A percentile compares a stretch with the other conserved stretches of the same genome.
Evolutionary conservation across 2,888 invertebrate species (phyloP).

Genomic region (Barypeithes pellucidus): DNA sequence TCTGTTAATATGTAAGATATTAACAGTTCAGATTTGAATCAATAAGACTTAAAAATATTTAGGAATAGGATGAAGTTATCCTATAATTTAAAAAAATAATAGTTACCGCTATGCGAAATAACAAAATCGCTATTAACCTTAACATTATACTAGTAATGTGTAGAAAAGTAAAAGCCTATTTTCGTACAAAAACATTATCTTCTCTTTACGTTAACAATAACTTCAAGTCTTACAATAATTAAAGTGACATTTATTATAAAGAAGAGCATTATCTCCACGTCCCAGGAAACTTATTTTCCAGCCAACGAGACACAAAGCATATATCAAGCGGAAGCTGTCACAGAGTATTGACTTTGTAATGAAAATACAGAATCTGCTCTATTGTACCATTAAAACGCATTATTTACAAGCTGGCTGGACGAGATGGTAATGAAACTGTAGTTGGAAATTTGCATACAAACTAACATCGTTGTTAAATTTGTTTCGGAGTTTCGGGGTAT

Average conservation of each 20-base stretch:
- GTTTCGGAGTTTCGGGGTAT: not conserved
- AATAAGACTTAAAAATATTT: no score
- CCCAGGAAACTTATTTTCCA: conserved; percentile 29
- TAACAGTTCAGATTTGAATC: no score
- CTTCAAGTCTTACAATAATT: conserved; percentile 25
- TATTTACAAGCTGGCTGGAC: conserved; percentile 4
- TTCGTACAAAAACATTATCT: conserved; percentile 10
- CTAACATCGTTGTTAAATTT: not conserved
- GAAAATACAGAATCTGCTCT: conserved; percentile 26
- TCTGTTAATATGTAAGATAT: no score
- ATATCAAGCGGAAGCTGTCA: conserved; percentile 29
- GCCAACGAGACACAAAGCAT: conserved; percentile 23
- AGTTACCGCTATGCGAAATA: no score
- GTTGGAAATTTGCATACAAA: conserved; percentile 14
- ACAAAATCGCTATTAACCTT: no score
- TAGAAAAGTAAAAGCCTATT: not conserved
- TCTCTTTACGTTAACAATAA: conserved; percentile 8
- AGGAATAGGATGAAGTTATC: no score
- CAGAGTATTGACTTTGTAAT: conserved; percentile 24
- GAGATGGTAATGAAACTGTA: conserved; percentile 3
- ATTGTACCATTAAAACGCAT: conserved; percentile 25
- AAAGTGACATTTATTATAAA: conserved; percentile 24
- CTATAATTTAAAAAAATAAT: no score
- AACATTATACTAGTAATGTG: not conserved
- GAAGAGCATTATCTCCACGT: conserved; percentile 22